phyloP scores from a whole-genome alignment of 2,888 invertebrate species.

The Acleris cristana region DNA sequence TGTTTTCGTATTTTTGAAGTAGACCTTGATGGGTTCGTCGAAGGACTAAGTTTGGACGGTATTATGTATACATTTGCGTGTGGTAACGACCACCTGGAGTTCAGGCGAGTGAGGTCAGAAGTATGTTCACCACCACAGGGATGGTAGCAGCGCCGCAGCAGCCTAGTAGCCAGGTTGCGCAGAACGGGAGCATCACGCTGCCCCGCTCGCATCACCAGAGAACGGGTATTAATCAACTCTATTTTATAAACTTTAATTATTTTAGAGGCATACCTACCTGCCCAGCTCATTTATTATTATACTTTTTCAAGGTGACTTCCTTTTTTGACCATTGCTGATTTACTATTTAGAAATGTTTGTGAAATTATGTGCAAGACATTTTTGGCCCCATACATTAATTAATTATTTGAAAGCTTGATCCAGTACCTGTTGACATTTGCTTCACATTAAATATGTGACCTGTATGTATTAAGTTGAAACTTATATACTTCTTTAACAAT shows the following conservation, averaged over 20 bases:
- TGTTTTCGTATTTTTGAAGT: conserved; percentile 38
- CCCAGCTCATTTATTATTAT: too few relatives aligned
- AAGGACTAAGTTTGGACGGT: conserved; percentile 55
- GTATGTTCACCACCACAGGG: conserved; percentile 69
- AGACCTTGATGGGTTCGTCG: conserved; percentile 48
- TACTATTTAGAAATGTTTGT: too few relatives aligned
- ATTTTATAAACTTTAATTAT: background rate
- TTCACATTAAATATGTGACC: too few relatives aligned
- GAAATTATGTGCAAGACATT: too few relatives aligned
- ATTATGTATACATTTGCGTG: conserved; percentile 77
- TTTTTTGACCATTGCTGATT: too few relatives aligned
- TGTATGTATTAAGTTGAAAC: too few relatives aligned
- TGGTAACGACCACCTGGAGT: conserved; percentile 72
- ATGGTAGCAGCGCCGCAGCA: conserved; percentile 78
- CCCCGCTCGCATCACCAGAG: conserved; percentile 80
- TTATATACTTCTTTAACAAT: too few relatives aligned
- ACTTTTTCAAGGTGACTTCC: too few relatives aligned
- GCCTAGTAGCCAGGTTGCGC: conserved; percentile 72
- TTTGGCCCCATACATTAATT: too few relatives aligned
- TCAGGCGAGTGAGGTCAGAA: conserved; percentile 63
- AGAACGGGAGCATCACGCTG: conserved; percentile 77
- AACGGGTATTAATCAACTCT: conserved; percentile 60
- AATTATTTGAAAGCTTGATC: too few relatives aligned
- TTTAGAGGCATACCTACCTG: too few relatives aligned
- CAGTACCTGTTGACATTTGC: too few relatives aligned